Evolutionary conservation across 2,113 vertebrate genomes (phyloP), one percentile per base, ranked within the genome.

Genomic region (Sialia sialis): DNA sequence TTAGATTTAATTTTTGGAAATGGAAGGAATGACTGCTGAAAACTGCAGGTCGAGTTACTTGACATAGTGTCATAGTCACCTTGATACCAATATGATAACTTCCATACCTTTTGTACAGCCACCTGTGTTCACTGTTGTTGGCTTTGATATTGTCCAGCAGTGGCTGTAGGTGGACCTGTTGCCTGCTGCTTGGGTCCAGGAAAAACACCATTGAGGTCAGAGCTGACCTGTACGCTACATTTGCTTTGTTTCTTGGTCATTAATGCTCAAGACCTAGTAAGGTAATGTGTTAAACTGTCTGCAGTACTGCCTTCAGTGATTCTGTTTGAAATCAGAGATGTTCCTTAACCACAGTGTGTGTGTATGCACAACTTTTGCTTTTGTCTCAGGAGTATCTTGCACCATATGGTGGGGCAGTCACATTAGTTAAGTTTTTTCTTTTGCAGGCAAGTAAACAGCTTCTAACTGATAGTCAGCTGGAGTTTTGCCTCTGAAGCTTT

Each of bases 341-440:
- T 77, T 89, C 38, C 32, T 44, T 78, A 81, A 48, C 25, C 4
- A 8, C 5, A 39, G 46, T 0, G 0, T 30, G 13, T n/a, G 7
- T 72, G 11, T 83, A 18, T 38, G 9, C 36, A 16, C 19, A 13
- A 34, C 25, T 68, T 63, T 49, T 73, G 48, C 48, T 74, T 84
- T 87, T 93, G 70, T 94, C 69, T 94, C 59, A 12, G 48, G 63
- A 79, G 63, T 60, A 27, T 86, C 84, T 83, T 52, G 17, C 52
- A 63, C 78, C 91, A 93, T 97, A 87, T 85, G 90, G 85, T 93
- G 39, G 62, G 48, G 82, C 36, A 80, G 78, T 96, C 15, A 48
- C 36, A 76, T 95, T 91, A 83, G 91, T 89, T 93, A 87, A 96
- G 77, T 91, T 87, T 91, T 41, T 75, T 87, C 54, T 87, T 96